Percentiles rank a stretch among this genome's conserved stretches.
Conservation (phyloP, 2,888 invertebrate species). For the Pristionchus exspectatus region DNA sequence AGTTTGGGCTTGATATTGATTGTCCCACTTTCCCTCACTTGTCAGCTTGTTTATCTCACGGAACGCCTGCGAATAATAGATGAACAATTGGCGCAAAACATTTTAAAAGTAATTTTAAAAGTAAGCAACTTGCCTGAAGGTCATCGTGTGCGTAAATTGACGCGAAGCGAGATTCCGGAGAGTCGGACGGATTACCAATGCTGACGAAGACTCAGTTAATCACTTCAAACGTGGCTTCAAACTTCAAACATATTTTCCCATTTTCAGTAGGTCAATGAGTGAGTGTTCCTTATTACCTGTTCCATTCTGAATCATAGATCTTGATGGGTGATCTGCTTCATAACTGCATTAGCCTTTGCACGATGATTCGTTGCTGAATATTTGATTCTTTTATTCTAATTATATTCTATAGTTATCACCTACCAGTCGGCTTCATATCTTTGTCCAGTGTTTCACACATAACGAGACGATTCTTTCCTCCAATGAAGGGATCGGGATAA, state of each 20-base stretch:
- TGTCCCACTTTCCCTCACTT: constrained; percentile 75
- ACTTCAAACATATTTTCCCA: no score
- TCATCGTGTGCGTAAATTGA: neutral
- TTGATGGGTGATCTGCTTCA: constrained; percentile 59
- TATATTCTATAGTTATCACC: constrained; percentile 55
- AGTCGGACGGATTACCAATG: neutral
- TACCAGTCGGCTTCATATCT: constrained; percentile 89
- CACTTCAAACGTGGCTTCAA: no score
- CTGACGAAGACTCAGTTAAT: constrained; percentile 4
- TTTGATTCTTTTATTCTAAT: neutral
- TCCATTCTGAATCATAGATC: constrained; percentile 81
- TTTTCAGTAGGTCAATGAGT: no score
- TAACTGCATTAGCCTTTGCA: constrained; percentile 58
- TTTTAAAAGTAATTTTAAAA: no score
- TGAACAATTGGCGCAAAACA: neutral
- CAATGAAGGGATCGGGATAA: constrained; percentile 75
- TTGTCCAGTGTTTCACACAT: constrained; percentile 85
- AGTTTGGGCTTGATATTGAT: constrained; percentile 70
- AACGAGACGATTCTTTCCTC: constrained; percentile 70
- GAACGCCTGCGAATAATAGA: constrained; percentile 29
- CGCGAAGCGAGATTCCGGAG: constrained; percentile 28
- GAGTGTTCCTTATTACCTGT: constrained; percentile 74
- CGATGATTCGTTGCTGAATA: constrained; percentile 67
- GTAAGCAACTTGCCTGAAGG: neutral
- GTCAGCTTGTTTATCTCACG: constrained; percentile 71